Evolutionary conservation across 2,888 invertebrate species (phyloP).

Genomic region (Xylocampa areola): DNA sequence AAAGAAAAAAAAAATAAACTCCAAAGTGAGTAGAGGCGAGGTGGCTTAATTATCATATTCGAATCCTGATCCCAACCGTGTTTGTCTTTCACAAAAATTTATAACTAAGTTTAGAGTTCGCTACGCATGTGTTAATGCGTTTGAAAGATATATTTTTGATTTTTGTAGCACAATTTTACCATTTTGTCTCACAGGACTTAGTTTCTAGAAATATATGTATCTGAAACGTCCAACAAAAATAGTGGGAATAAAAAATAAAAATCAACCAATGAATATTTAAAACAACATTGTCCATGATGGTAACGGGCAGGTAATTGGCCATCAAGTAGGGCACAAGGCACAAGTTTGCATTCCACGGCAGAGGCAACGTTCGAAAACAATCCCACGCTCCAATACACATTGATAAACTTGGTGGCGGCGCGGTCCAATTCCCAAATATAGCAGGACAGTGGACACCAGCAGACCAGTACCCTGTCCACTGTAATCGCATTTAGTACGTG

Average conservation of each 20-base stretch:
- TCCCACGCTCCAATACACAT: slow-evolving; percentile 81
- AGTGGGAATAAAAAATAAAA: background rate
- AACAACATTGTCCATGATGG: slow-evolving; percentile 25
- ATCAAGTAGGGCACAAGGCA: slow-evolving; percentile 66
- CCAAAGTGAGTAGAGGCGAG: too few relatives aligned
- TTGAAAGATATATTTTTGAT: too few relatives aligned
- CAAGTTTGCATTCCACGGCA: slow-evolving; percentile 67
- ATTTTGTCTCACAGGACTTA: too few relatives aligned
- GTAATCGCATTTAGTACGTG: slow-evolving; percentile 41
- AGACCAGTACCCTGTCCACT: slow-evolving; percentile 49
- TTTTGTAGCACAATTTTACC: too few relatives aligned
- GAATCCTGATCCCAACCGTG: too few relatives aligned
- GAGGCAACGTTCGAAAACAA: slow-evolving; percentile 79
- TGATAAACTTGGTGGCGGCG: slow-evolving; percentile 77
- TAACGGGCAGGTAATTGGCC: slow-evolving; percentile 55
- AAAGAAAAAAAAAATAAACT: too few relatives aligned
- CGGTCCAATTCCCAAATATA: slow-evolving; percentile 78
- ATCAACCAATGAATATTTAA: slow-evolving; percentile 15
- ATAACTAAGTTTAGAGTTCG: too few relatives aligned
- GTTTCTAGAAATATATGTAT: too few relatives aligned
- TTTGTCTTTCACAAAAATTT: too few relatives aligned
- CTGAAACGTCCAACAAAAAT: background rate
- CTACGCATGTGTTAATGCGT: too few relatives aligned
- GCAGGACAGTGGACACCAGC: slow-evolving; percentile 59
- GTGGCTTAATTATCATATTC: too few relatives aligned